A percentile compares a stretch with the other conserved stretches of the same genome.
Evolutionary conservation across 2,888 invertebrate genomes (phyloP).

Genomic region (Sinotaia quadrata): DNA sequence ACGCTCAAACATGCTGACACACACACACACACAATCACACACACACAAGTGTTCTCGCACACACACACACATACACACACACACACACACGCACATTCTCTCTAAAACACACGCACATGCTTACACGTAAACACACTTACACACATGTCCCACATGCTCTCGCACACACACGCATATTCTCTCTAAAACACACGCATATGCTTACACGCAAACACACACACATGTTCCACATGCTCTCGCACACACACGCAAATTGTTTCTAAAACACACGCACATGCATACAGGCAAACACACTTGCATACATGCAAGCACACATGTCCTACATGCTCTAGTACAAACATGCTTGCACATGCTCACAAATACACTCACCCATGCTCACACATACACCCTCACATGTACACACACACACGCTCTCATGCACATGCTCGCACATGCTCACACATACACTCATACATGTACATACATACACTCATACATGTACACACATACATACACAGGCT

Average conservation of each 20-base stretch:
- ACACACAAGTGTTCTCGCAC: too few species aligned
- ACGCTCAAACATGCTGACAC: too few species aligned
- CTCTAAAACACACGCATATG: neutral
- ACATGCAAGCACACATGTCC: neutral
- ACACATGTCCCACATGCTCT: too few species aligned
- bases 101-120: neutral
- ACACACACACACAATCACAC: too few species aligned
- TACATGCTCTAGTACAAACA: neutral
- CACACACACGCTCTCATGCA: neutral
- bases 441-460: neutral
- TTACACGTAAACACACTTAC: neutral
- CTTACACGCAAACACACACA: neutral
- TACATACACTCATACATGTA: neutral
- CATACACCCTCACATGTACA: neutral
- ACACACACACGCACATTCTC: too few species aligned
- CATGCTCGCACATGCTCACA: neutral
- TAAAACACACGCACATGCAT: conserved; percentile 1
- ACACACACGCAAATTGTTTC: neutral
- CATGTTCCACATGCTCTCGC: neutral
- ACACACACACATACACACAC: too few species aligned
- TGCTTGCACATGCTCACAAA: too few species aligned
- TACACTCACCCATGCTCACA: neutral
- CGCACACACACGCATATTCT: too few species aligned
- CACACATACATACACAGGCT: neutral
- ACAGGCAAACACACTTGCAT: neutral